Conservation (phyloP, 2,113 vertebrate genomes). For the Stigmatopora argus region DNA sequence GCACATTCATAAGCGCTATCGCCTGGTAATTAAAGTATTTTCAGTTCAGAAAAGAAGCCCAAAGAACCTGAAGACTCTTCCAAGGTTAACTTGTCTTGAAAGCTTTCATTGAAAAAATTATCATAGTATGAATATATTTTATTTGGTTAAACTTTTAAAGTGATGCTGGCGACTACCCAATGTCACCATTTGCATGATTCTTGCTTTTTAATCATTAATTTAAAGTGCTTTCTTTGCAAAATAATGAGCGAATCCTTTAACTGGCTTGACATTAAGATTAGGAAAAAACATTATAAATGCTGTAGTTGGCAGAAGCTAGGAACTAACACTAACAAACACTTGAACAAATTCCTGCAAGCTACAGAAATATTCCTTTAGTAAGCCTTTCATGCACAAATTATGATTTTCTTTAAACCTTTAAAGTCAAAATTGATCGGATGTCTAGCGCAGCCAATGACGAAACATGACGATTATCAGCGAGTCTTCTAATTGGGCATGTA, state of each 20-base stretch:
- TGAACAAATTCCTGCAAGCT: neutral
- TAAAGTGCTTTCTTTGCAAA: neutral
- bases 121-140: neutral
- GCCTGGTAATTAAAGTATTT: slow-evolving; percentile 1
- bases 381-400: slow-evolving; percentile 1
- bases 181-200: neutral
- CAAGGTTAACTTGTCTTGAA: slow-evolving; percentile 1
- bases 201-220: neutral
- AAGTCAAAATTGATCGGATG: too few relatives aligned
- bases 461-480: too few relatives aligned
- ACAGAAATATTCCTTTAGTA: slow-evolving; percentile 40
- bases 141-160: slow-evolving; percentile 2
- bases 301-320: slow-evolving; percentile 23
- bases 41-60: neutral
- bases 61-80: neutral
- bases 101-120: slow-evolving; percentile 9
- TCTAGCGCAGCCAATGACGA: too few relatives aligned
- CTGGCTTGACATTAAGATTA: neutral
- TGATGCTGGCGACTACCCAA: neutral
- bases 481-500: too few relatives aligned
- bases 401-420: too few relatives aligned
- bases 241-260: neutral
- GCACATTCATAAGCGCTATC: neutral
- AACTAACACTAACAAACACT: neutral
- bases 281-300: slow-evolving; percentile 18